These are phyloP conservation scores for Willowsia nigromaculata DNA, from an alignment of 2,888 invertebrate genomes.

Conservation along the genomic window DNA sequence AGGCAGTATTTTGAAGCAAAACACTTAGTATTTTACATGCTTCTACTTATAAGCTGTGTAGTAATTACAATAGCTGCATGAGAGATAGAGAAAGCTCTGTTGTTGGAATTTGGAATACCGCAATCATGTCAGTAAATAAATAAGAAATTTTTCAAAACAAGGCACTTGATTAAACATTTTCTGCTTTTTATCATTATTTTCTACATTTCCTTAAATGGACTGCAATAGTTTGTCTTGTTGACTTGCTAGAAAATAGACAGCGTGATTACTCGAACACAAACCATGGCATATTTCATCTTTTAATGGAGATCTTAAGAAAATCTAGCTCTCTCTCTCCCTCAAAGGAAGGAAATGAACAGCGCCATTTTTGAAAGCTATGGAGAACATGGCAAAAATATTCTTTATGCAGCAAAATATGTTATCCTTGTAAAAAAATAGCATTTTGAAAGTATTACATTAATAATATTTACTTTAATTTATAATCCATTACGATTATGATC, in stretches of 20 bases:
- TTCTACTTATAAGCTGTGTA: not conserved
- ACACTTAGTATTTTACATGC: not conserved
- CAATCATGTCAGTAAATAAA: slow-evolving; percentile 32
- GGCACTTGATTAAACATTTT: slow-evolving; percentile 50
- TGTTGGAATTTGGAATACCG: not conserved
- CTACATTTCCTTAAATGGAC: slow-evolving; percentile 62
- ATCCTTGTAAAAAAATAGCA: not conserved
- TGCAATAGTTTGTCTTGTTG: slow-evolving; percentile 37
- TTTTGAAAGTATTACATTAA: not conserved
- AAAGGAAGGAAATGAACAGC: slow-evolving; percentile 51
- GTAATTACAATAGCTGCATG: not conserved
- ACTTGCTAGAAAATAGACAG: slow-evolving; percentile 26
- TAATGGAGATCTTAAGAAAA: slow-evolving; percentile 46
- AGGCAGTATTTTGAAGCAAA: not conserved
- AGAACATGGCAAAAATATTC: not conserved
- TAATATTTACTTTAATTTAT: slow-evolving; percentile 37
- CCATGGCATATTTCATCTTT: slow-evolving; percentile 54
- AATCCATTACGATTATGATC: slow-evolving; percentile 19
- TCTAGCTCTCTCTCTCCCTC: too few relatives aligned
- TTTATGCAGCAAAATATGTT: not conserved
- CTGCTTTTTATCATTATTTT: not conserved
- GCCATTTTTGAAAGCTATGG: slow-evolving; percentile 32
- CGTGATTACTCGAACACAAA: slow-evolving; percentile 42
- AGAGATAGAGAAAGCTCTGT: not conserved
- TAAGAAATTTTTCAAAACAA: slow-evolving; percentile 25